Percentiles rank a stretch among this genome's conserved stretches.
Evolutionary conservation across 2,888 invertebrate species (phyloP).

Genomic region (Aproaerema taeniolella): DNA sequence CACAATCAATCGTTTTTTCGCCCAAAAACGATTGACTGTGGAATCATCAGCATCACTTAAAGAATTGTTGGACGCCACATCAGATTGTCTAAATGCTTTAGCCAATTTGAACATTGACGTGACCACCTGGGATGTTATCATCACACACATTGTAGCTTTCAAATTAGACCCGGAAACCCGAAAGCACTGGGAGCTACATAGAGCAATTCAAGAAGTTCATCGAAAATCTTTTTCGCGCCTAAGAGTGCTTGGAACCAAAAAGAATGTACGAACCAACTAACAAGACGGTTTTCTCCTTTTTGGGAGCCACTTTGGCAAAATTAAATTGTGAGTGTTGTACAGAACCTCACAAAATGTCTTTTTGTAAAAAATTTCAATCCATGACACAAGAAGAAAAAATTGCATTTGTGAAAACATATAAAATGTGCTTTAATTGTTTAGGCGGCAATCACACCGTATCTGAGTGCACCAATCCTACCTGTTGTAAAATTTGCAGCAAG

Average conservation of each 20-base stretch:
- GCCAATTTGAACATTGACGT: no score
- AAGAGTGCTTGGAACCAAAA: conserved; percentile 19
- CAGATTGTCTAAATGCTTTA: conserved; percentile 14
- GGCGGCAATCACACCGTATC: background rate
- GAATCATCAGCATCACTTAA: no score
- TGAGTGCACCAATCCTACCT: background rate
- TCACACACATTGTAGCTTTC: conserved; percentile 16
- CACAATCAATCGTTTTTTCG: no score
- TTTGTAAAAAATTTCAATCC: background rate
- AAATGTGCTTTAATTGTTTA: background rate
- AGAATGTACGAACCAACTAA: background rate
- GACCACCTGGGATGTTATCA: conserved; percentile 21
- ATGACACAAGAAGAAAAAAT: background rate
- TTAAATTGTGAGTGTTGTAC: background rate
- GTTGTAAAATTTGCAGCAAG: background rate
- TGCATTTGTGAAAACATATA: background rate
- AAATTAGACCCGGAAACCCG: conserved; percentile 20
- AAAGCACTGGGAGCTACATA: conserved; percentile 21
- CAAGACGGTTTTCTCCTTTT: background rate
- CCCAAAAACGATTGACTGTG: no score
- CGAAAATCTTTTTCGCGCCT: conserved; percentile 18
- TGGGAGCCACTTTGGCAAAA: background rate
- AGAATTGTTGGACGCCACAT: conserved; percentile 15
- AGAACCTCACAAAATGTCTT: background rate
- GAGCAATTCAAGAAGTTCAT: conserved; percentile 19